Evolutionary conservation across 2,888 invertebrate species (phyloP), one percentile per base, ranked within the genome.

Genomic region (Leptopilina syphax): DNA sequence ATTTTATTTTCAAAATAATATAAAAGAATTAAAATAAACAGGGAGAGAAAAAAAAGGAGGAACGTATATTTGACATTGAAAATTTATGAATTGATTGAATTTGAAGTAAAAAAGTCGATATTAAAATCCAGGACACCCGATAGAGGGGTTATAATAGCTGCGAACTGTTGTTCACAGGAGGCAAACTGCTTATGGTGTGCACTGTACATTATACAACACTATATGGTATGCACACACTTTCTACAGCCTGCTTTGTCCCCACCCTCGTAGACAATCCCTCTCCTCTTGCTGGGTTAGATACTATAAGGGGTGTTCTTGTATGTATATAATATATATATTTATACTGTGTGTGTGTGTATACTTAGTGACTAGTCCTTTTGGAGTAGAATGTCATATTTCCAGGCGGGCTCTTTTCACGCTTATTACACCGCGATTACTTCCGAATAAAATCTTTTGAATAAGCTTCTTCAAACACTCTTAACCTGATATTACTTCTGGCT

Each of bases 91-190:
- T 8, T 60, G n/a, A 50, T 50, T 50, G 50, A 50, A 50, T 50
- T 50, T 50, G 2, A 50, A 8, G 44, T 44, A 44, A 57, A 57
- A 54, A 60, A 60, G 60, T 18, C n/a, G 24, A 63, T 27, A 70
- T 70, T 73, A 34, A 73, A 73, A 83, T 81, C 78, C 73, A 68
- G 70, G 78, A 80, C 83, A 82, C 78, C 83, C 82, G 77, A 79
- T 82, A 79, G 82, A 83, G 70, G 80, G 76, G 73, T 65, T 57
- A 73, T 73, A 73, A 73, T 73, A 57, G 73, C 54, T 10, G 57
- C 34, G 34, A 73, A 73, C 54, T 73, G 73, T 57, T 73, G 57
- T 73, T 73, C 73, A 73, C 57, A 57, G 57, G 57, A 73, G 57
- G 73, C 73, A 73, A 73, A 73, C 73, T 73, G 73, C 73, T 73